Percentiles rank a stretch among this genome's conserved stretches.
phyloP scores from a whole-genome alignment of 2,888 invertebrate species.

The Hydrotaea cyrtoneurina region DNA sequence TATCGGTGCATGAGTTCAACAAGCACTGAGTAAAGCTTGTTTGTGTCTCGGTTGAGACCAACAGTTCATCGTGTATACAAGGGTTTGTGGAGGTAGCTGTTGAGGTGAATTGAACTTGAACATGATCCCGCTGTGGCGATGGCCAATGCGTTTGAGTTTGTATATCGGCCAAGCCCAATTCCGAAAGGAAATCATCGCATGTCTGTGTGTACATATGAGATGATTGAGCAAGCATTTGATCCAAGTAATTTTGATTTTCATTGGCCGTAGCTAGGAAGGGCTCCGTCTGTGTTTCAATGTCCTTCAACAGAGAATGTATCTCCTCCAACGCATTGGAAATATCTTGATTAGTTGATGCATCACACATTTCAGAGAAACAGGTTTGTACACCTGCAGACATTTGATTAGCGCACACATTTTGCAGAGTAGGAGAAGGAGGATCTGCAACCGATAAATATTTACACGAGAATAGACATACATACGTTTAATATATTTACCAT shows the following conservation, averaged over 20 bases:
- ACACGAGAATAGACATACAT: background rate
- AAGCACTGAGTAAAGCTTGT: constrained; percentile 79
- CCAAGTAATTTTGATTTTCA: constrained; percentile 55
- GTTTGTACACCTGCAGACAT: constrained; percentile 59
- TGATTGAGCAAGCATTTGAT: constrained; percentile 68
- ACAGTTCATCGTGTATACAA: constrained; percentile 81
- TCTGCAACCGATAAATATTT: no score
- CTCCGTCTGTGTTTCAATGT: constrained; percentile 84
- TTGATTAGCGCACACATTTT: constrained; percentile 62
- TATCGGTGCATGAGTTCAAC: constrained; percentile 70
- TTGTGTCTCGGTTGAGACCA: constrained; percentile 84
- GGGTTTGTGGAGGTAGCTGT: constrained; percentile 62
- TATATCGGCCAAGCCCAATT: constrained; percentile 83
- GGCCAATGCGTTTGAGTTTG: constrained; percentile 85
- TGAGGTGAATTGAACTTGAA: constrained; percentile 38
- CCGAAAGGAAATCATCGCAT: constrained; percentile 82
- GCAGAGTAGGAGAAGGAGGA: background rate
- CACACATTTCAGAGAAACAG: constrained; percentile 21
- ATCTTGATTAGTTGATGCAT: constrained; percentile 14
- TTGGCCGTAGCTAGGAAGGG: constrained; percentile 38
- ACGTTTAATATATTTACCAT: background rate
- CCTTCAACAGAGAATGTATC: constrained; percentile 78
- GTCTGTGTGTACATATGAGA: constrained; percentile 79
- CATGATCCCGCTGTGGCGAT: constrained; percentile 54
- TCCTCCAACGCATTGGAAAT: constrained; percentile 60